Conservation (phyloP, 2,113 vertebrate genomes). For the Amphiprion percula region DNA sequence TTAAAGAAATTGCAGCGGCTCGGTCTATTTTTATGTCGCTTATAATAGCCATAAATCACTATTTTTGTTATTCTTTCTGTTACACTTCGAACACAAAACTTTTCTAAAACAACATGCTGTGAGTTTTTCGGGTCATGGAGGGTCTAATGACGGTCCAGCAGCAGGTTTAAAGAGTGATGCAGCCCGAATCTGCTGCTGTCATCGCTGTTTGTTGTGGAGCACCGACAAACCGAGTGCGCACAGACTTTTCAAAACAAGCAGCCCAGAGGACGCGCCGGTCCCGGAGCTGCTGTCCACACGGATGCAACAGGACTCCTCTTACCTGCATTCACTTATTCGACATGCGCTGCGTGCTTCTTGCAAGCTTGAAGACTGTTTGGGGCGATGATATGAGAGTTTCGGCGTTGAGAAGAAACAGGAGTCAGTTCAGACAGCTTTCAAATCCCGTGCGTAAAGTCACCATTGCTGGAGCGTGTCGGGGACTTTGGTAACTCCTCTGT, state of each 20-base stretch:
- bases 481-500: slow-evolving; percentile 84
- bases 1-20: neutral
- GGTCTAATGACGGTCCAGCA: slow-evolving; percentile 35
- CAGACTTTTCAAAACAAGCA: slow-evolving; percentile 27
- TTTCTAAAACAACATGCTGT: neutral
- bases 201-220: slow-evolving; percentile 33
- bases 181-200: slow-evolving; percentile 37
- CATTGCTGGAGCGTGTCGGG: slow-evolving; percentile 67
- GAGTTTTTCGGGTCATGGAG: slow-evolving; percentile 2
- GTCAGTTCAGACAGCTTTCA: slow-evolving; percentile 52
- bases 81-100: neutral
- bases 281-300: neutral
- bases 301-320: slow-evolving; percentile 38
- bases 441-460: slow-evolving; percentile 76
- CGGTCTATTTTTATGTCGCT: neutral
- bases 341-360: slow-evolving; percentile 19
- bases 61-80: neutral
- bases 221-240: slow-evolving; percentile 39
- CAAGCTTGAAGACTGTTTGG: neutral
- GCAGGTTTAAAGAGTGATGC: slow-evolving; percentile 14
- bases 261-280: slow-evolving; percentile 4
- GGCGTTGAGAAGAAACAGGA: slow-evolving; percentile 10
- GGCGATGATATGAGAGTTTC: slow-evolving; percentile 14
- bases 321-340: slow-evolving; percentile 56
- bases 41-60: neutral